Evolutionary conservation across 2,797 vertebrate genomes (phyloP), one percentile per base, ranked within the genome.

Genomic region (Gymnothorax reevesii): DNA sequence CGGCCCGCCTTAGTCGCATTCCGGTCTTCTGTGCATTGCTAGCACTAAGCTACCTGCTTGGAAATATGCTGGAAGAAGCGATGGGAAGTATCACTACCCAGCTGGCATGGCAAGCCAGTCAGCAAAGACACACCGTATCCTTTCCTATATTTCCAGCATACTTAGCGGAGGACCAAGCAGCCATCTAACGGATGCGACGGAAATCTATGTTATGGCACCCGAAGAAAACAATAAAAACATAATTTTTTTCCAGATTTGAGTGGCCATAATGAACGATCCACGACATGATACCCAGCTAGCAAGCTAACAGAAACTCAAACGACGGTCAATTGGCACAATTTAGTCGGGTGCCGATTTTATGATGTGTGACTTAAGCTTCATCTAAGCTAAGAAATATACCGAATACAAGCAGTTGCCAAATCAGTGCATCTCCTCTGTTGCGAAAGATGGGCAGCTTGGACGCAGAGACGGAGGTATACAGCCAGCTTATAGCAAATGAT

Each of bases 1-100:
- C 84, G 57, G 82, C 86, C 62, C 62, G 69, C 25, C 66, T 82
- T 66, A 12, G n/a, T 13, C 57, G 82, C 86, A 86, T 86, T 73
- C 86, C 83, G 22, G 17, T 64, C 62, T 86, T 60, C 80, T 4
- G 20, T 52, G 62, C 59, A 27, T 79, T 7, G 73, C 73, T 75
- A 42, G 15, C 69, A 73, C 33, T 42, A 75, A 79, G 75, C 75
- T 79, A 79, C 75, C 75, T 79, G 75, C 75, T 79, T n/a, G 75
- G 42, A 79, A 54, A 20, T n/a, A 49, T 54, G 75, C 75, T 79
- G 75, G 75, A 79, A 79, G 49, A 17, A 54, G 49, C 75, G 54
- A 79, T 79, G 49, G 27, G 27, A 77, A 42, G 73, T 75, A 75
- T 49, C 73, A 15, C 9, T 79, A 79, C 33, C 42, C 22, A 79